phyloP scores from a whole-genome alignment of 2,113 vertebrate species.

The Anguilla rostrata region DNA sequence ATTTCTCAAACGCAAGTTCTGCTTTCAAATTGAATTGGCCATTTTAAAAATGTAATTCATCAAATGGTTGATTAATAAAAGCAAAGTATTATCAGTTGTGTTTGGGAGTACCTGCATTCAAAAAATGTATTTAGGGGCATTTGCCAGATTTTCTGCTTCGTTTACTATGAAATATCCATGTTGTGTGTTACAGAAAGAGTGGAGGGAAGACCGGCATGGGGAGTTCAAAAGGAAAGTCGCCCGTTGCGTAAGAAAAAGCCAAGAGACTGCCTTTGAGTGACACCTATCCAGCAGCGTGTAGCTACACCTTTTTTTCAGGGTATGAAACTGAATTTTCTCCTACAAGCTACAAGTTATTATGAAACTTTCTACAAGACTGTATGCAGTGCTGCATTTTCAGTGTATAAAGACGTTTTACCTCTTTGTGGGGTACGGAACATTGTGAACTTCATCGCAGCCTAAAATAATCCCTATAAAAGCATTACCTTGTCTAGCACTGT shows the following conservation, averaged over 20 bases:
- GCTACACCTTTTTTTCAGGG: conserved; percentile 94
- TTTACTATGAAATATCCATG: not conserved
- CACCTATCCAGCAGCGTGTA: conserved; percentile 82
- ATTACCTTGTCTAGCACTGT: not conserved
- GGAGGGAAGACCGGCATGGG: conserved; percentile 97
- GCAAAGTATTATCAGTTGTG: too few species aligned
- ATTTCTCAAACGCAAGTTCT: too few species aligned
- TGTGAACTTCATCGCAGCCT: not conserved
- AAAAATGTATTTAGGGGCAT: too few species aligned
- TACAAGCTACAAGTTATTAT: conserved; percentile 22
- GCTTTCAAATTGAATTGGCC: too few species aligned
- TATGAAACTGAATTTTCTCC: conserved; percentile 60
- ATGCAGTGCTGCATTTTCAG: not conserved
- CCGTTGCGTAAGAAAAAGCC: conserved; percentile 99
- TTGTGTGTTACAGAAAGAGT: conserved; percentile 85
- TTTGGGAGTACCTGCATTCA: not conserved
- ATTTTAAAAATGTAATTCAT: too few species aligned
- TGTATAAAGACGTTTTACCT: not conserved
- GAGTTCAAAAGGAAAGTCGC: conserved; percentile 99
- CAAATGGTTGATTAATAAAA: too few species aligned
- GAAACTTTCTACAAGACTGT: not conserved
- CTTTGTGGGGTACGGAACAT: not conserved
- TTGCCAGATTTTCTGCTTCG: not conserved
- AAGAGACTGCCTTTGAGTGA: conserved; percentile 99
- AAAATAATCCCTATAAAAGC: not conserved